Evolutionary conservation across 2,888 invertebrate species (phyloP).

Genomic region (Drosophila koepferae): DNA sequence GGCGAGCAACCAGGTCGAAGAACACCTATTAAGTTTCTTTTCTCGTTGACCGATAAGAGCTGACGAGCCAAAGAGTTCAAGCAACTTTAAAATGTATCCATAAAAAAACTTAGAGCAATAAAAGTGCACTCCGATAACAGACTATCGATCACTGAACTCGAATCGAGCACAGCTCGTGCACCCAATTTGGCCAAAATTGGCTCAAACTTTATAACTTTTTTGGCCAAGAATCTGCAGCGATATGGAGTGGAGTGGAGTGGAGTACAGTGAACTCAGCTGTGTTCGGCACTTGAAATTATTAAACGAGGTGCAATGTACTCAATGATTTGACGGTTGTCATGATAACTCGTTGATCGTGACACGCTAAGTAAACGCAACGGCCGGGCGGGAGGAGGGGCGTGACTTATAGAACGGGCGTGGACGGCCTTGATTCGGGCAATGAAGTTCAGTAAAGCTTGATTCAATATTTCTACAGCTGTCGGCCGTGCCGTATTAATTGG

Average conservation of each 20-base stretch:
- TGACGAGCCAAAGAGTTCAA: conserved; percentile 31
- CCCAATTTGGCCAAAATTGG: conserved; percentile 40
- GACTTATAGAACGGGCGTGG: neutral
- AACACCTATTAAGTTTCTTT: neutral
- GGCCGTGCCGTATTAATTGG: conserved; percentile 36
- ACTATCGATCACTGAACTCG: conserved; percentile 44
- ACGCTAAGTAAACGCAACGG: conserved; percentile 44
- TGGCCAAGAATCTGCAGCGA: conserved; percentile 34
- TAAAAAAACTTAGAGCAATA: conserved; percentile 13
- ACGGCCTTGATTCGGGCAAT: conserved; percentile 46
- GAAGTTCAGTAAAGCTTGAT: conserved; percentile 48
- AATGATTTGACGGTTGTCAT: conserved; percentile 35
- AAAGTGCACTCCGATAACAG: conserved; percentile 35
- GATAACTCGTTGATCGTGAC: conserved; percentile 52
- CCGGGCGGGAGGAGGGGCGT: neutral
- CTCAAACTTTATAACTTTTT: neutral
- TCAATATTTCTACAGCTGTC: conserved; percentile 58
- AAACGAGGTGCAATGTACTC: conserved; percentile 49
- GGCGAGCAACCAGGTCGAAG: conserved; percentile 2
- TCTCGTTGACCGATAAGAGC: conserved; percentile 40
- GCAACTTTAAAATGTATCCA: conserved; percentile 28
- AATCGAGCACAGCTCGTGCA: conserved; percentile 26
- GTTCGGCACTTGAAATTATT: conserved; percentile 27
- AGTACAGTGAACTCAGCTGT: conserved; percentile 42
- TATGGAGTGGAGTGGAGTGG: neutral